A percentile compares a stretch with the other conserved stretches of the same genome.
phyloP scores from a whole-genome alignment of 2,113 vertebrate genomes.

The Actenoides lindsayi region DNA sequence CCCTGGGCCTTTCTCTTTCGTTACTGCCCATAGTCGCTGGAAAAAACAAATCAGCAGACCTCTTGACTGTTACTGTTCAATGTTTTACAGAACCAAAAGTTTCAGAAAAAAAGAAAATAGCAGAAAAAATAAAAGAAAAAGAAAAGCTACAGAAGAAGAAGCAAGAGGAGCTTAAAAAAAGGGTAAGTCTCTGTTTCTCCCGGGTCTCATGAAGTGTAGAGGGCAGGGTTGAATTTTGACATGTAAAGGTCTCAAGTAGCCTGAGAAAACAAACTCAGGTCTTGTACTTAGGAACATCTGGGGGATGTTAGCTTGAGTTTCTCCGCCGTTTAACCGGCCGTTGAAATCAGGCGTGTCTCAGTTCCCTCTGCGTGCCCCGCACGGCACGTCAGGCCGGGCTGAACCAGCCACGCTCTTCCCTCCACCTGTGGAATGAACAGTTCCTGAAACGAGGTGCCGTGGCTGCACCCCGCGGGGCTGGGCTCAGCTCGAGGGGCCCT shows the following conservation, averaged over 20 bases:
- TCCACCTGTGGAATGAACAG: background rate
- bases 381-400: background rate
- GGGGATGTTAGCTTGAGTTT: background rate
- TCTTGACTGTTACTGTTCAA: background rate
- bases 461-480: background rate
- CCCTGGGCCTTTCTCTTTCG: background rate
- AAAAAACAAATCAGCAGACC: rapidly evolving
- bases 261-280: background rate
- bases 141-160: constrained; percentile 90
- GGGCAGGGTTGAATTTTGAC: background rate
- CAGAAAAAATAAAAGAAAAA: constrained; percentile 96
- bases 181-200: constrained; percentile 68
- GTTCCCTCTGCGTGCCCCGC: background rate
- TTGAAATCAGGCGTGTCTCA: background rate
- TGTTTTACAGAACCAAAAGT: constrained; percentile 83
- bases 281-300: background rate
- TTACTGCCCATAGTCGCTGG: background rate
- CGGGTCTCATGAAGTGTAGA: background rate
- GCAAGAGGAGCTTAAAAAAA: constrained; percentile 84
- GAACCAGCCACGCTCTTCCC: background rate
- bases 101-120: constrained; percentile 96
- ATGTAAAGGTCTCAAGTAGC: background rate
- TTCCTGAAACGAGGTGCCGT: background rate
- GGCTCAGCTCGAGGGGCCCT: background rate
- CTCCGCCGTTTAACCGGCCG: rapidly evolving